Evolutionary conservation across 2,113 vertebrate genomes (phyloP), one percentile per base, ranked within the genome.

Genomic region (Catharus bicknelli): DNA sequence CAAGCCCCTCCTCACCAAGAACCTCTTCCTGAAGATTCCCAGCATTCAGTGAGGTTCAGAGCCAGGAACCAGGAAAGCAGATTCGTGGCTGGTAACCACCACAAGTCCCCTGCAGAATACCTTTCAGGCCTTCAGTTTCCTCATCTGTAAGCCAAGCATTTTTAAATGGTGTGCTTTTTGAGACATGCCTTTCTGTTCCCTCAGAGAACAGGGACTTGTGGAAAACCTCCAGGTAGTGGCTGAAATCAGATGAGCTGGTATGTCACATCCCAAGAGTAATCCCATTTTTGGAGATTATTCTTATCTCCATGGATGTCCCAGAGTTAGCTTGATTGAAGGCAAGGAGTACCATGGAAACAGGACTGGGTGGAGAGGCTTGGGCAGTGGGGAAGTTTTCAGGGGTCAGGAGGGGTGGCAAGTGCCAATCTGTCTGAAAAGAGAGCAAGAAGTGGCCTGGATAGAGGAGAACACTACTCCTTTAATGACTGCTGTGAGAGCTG

Each of bases 241-340:
- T 92, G 73, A 45, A 78, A 62, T 45, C 51, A 58, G 68, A 14
- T 40, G 48, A 88, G 30, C 42, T 34, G 11, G 13, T 50, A 10
- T 16, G 5, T 58, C 38, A 7, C 47, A 34, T 62, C 26, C 45
- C n/a, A 34, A 42, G 57, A 16, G 22, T 8, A n/a, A 47, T 48
- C n/a, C 12, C 7, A 2, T 1, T 29, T 53, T 32, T 1, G 5
- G 10, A 32, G 21, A 5, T 45, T 54, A 10, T 34, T 83, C 29
- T 58, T 66, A 5, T 10, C 36, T 61, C 36, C 6, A 1, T 53
- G 58, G 36, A 32, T 51, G 20, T 36, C 63, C 38, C 29, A 34
- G 43, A 59, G 45, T 21, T 32, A 15, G 15, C 26, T 84, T 50
- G 36, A 15, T 9, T 16, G 26, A 23, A 78, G 29, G 30, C 34